Conservation (phyloP, 2,797 vertebrate genomes). For the Xenentodon cancila region DNA sequence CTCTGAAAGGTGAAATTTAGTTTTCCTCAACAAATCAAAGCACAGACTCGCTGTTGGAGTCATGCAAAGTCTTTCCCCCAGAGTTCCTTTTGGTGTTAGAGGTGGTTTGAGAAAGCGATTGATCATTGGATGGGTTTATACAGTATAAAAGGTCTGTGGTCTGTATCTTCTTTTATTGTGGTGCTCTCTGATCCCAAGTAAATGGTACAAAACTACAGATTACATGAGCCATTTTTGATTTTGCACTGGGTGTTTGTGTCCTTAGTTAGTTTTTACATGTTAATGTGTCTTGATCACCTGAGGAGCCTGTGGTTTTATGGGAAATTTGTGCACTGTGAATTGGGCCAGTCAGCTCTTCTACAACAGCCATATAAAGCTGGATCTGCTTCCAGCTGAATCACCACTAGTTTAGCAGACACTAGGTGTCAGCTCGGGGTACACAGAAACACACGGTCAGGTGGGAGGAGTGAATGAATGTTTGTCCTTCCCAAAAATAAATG, state of each 20-base stretch:
- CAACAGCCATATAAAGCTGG: constrained; percentile 31
- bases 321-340: constrained; percentile 34
- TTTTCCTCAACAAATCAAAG: constrained; percentile 12
- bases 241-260: neutral
- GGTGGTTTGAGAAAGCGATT: constrained; percentile 1
- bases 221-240: constrained; percentile 4
- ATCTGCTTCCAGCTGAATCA: constrained; percentile 47
- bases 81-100: neutral
- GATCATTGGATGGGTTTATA: neutral
- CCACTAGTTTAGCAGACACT: constrained; percentile 43
- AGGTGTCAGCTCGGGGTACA: constrained; percentile 22
- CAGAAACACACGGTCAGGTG: constrained; percentile 25
- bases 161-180: neutral
- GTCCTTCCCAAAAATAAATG: no score
- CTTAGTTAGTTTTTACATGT: neutral
- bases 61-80: neutral
- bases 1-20: constrained; percentile 16
- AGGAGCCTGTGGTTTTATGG: constrained; percentile 49
- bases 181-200: neutral
- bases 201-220: constrained; percentile 13
- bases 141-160: neutral
- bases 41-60: constrained; percentile 3
- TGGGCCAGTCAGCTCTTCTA: constrained; percentile 49
- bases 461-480: neutral
- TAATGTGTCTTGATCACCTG: constrained; percentile 21